phyloP scores from a whole-genome alignment of 2,797 vertebrate genomes.

The Pristis pectinata region DNA sequence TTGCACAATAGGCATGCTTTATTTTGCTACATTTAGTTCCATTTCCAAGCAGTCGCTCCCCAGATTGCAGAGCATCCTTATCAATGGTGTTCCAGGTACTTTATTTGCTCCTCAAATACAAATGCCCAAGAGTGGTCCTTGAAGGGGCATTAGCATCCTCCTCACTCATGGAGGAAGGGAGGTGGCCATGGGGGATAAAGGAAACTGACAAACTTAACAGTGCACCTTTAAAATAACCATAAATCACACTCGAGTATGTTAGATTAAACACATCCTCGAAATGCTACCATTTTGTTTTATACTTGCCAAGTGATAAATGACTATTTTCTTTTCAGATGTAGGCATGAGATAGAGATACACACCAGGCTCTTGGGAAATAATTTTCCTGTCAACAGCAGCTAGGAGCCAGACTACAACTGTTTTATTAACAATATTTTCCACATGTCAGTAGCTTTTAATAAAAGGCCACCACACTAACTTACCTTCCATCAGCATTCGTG shows the following conservation, averaged over 20 bases:
- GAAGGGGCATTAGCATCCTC: neutral
- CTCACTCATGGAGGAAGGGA: neutral
- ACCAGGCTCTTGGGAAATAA: neutral
- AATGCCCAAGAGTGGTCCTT: neutral
- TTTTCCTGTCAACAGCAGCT: conserved; percentile 15
- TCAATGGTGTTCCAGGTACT: neutral
- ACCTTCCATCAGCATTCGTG: neutral
- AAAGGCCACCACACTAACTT: neutral
- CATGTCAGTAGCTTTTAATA: conserved; percentile 19
- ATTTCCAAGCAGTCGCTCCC: neutral
- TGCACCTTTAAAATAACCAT: neutral
- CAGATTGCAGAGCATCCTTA: neutral
- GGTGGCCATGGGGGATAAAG: too few relatives aligned
- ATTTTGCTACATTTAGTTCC: neutral
- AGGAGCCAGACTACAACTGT: conserved; percentile 10
- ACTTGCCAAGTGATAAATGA: neutral
- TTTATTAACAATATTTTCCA: conserved; percentile 10
- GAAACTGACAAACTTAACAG: neutral
- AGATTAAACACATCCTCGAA: neutral
- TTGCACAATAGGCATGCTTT: neutral
- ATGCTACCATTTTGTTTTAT: neutral
- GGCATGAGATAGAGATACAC: conserved; percentile 3
- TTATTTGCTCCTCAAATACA: too few relatives aligned
- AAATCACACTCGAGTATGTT: neutral
- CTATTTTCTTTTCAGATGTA: conserved; percentile 26